These are phyloP conservation scores for Diaperis boleti DNA, from an alignment of 2,888 invertebrate species.

Conservation along the genomic window DNA sequence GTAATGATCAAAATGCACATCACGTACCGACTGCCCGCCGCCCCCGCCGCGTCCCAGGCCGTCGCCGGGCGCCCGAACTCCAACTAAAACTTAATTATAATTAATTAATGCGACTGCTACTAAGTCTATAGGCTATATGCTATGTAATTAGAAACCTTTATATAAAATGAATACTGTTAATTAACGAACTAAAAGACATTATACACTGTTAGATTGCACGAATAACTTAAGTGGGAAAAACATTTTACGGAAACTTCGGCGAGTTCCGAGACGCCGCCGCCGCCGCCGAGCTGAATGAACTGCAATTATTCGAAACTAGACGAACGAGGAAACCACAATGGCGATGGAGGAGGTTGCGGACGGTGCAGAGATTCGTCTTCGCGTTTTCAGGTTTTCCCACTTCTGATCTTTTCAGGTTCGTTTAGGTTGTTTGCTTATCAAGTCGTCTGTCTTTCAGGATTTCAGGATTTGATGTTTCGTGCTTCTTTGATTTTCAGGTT, in stretches of 20 bases:
- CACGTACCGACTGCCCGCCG: constrained; percentile 57
- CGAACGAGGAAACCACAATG: constrained; percentile 9
- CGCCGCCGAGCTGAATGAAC: constrained; percentile 1
- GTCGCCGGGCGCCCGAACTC: constrained; percentile 63
- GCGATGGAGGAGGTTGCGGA: neutral
- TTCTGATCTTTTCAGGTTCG: too few species aligned
- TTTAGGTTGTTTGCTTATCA: too few species aligned
- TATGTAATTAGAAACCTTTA: constrained; percentile 73
- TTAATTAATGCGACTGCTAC: constrained; percentile 68
- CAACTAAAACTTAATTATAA: constrained; percentile 88
- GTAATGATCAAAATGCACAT: constrained; percentile 65
- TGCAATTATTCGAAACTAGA: constrained; percentile 18
- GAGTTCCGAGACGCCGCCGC: constrained; percentile 6
- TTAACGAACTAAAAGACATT: constrained; percentile 72
- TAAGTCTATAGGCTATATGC: constrained; percentile 69
- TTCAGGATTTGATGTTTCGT: too few species aligned
- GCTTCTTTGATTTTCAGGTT: too few species aligned
- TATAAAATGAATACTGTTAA: constrained; percentile 73
- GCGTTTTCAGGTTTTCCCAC: too few species aligned
- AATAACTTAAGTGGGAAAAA: constrained; percentile 65
- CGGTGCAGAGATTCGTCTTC: too few species aligned
- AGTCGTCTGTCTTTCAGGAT: too few species aligned
- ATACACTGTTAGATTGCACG: constrained; percentile 65
- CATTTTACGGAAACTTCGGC: constrained; percentile 49
- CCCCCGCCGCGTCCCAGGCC: constrained; percentile 65